Base-by-base conservation (phyloP, 2,113 vertebrate genomes). In the Lepus americanus region DNA sequence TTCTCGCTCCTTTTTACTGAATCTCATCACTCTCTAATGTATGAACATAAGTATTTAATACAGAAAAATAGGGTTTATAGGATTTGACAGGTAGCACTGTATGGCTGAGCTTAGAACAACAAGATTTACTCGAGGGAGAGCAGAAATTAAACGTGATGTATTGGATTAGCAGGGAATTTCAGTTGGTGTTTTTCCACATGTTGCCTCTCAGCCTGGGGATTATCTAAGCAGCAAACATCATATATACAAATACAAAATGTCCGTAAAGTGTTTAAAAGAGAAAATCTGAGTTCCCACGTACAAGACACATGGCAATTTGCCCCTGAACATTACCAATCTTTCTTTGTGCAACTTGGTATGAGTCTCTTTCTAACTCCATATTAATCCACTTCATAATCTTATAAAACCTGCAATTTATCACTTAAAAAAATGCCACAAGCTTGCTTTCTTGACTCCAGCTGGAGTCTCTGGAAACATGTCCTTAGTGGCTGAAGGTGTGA, bases 161-260 rank as follows among this genome's bases (percentile, higher is more conserved):
- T 63, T 93, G 6, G 23, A 80, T 88, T 88, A 85, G 19, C 39
- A 96, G 66, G 72, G 94, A 70, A 93, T 78, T 92, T 92, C 63
- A 94, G 51, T 90, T 87, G 85, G 25, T 81, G 4, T 81, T 93
- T 84, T 87, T 94, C 77, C 94, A 97, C 89, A 88, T 66, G 78
- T 86, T 85, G 67, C 23, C 55, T 93, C 66, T 96, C 27, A 92
- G 59, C 23, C 67, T 49, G 92, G 88, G 33, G 33, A 73, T 73
- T 95, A 88, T 89, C 79, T 89, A 87, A 90, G 63, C 78, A 91
- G 86, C 95, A 94, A 93, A 72, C 14, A 51, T 87, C 93, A 93
- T 72, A 36, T 74, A 91, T 67, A 87, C 36, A 93, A 90, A 89
- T 79, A 82, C 14, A 72, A 84, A 94, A 33, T 90, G 64, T 63